Evolutionary conservation across 2,113 vertebrate species (phyloP), one percentile per base, ranked within the genome.

Genomic region (Tenrec ecaudatus): DNA sequence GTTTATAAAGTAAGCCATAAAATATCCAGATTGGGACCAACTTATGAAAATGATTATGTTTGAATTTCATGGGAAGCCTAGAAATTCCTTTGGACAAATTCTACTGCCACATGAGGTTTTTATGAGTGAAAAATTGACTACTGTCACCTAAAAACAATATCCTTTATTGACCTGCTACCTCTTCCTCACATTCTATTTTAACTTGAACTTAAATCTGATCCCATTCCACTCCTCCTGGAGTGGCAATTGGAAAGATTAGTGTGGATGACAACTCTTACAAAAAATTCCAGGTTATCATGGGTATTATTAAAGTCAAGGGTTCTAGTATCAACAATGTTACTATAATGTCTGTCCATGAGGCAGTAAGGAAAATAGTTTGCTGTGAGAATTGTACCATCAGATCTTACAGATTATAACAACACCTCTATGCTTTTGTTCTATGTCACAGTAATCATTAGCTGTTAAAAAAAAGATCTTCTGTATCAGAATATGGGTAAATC

Each of bases 21-120:
- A 25, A 91, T 86, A 89, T 80, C 22, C 71, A 86, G 57, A 19
- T 84, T 12, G 85, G 88, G 83, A 53, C 20, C 31, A 86, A 78
- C n/a, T 77, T 36, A 64, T 66, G 8, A 84, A 76, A 57, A 58
- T 57, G 77, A 36, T 2, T 62, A 31, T 84, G 31, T 71, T 60
- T 60, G 22, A 14, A 43, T 1, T 57, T 71, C 2, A 23, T 22
- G 4, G 22, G 60, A 62, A 71, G n/a, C 69, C n/a, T 71, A 71
- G 69, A 33, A 71, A 71, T 33, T 12, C n/a, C 69, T 33, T 33
- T 19, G 31, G 69, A n/a, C 3, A 31, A 71, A n/a, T 71, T 71
- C 10, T 68, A 68, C 29, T 68, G 66, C 31, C 66, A 31, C 66
- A 68, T 68, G 27, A 29, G 64, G 27, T 29, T 29, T 27, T 29